A percentile compares a stretch with the other conserved stretches of the same genome.
These are phyloP conservation scores for Brevimyrus niger DNA, from an alignment of 2,113 vertebrate genomes.

Conservation along the genomic window DNA sequence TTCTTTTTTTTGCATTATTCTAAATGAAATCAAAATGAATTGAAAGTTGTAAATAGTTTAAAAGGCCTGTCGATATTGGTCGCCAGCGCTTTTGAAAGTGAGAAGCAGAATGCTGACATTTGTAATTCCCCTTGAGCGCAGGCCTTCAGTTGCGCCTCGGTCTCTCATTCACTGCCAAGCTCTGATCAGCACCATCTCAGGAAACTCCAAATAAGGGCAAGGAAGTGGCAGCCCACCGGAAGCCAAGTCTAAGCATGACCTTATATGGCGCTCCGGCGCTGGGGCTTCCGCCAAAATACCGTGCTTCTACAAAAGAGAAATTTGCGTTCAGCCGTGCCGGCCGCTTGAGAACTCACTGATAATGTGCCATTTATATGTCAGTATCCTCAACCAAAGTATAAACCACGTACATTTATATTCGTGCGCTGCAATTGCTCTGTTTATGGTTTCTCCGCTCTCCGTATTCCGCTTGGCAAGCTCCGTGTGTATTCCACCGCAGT, in stretches of 20 bases:
- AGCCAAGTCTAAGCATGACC: constrained; percentile 87
- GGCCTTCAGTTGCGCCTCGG: constrained; percentile 60
- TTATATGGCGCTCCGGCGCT: constrained; percentile 77
- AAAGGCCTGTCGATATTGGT: neutral
- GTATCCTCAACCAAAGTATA: constrained; percentile 45
- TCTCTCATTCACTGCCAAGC: constrained; percentile 59
- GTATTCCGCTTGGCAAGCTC: constrained; percentile 59
- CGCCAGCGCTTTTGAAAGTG: constrained; percentile 27
- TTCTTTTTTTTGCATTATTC: neutral
- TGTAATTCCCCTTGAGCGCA: constrained; percentile 51
- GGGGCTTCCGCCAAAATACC: constrained; percentile 68
- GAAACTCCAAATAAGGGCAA: constrained; percentile 89
- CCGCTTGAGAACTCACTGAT: constrained; percentile 31
- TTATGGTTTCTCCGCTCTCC: constrained; percentile 51
- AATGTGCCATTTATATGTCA: constrained; percentile 36
- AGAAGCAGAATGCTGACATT: constrained; percentile 47
- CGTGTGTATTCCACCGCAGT: constrained; percentile 80
- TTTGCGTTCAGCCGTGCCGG: constrained; percentile 30
- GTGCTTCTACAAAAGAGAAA: constrained; percentile 52
- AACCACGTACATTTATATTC: constrained; percentile 25
- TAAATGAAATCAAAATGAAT: neutral
- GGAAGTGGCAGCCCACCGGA: constrained; percentile 93
- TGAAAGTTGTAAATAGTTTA: neutral
- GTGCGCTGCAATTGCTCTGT: constrained; percentile 43
- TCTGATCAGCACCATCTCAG: constrained; percentile 63